A percentile compares a stretch with the other conserved stretches of the same genome.
phyloP scores from a whole-genome alignment of 2,797 vertebrate genomes.

The Pampus argenteus region DNA sequence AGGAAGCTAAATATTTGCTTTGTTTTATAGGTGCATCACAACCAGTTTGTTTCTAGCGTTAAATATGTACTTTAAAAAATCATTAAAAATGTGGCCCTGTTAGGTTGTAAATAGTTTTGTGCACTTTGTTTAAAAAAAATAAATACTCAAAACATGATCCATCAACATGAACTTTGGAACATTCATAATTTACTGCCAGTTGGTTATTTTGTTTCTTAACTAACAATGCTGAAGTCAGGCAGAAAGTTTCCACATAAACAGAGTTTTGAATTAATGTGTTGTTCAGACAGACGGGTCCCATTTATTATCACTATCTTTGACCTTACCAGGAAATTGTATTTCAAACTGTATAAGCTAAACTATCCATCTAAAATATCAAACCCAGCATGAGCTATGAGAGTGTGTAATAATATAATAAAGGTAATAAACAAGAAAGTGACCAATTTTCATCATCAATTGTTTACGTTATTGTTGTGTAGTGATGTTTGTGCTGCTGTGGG shows the following conservation, averaged over 20 bases:
- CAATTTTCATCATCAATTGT: constrained; percentile 49
- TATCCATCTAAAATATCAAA: constrained; percentile 68
- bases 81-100: constrained; percentile 7
- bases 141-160: constrained; percentile 34
- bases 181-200: constrained; percentile 39
- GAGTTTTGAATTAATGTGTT: constrained; percentile 55
- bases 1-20: constrained; percentile 47
- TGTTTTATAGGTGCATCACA: constrained; percentile 14
- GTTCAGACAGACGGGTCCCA: constrained; percentile 44
- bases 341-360: constrained; percentile 57
- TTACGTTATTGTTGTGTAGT: constrained; percentile 30
- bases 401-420: constrained; percentile 48
- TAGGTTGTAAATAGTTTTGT: constrained; percentile 5
- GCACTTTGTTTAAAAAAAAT: constrained; percentile 17
- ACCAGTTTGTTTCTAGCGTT: constrained; percentile 1
- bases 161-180: constrained; percentile 40
- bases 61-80: constrained; percentile 19
- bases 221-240: constrained; percentile 49
- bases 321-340: constrained; percentile 70
- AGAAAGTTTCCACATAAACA: constrained; percentile 45
- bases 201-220: constrained; percentile 41
- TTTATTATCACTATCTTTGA: constrained; percentile 69
- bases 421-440: constrained; percentile 61
- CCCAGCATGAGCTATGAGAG: constrained; percentile 41
- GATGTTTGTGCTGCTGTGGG: constrained; percentile 1